phyloP scores from a whole-genome alignment of 1,140 invertebrate species.

The Calephelis virginiensis region DNA sequence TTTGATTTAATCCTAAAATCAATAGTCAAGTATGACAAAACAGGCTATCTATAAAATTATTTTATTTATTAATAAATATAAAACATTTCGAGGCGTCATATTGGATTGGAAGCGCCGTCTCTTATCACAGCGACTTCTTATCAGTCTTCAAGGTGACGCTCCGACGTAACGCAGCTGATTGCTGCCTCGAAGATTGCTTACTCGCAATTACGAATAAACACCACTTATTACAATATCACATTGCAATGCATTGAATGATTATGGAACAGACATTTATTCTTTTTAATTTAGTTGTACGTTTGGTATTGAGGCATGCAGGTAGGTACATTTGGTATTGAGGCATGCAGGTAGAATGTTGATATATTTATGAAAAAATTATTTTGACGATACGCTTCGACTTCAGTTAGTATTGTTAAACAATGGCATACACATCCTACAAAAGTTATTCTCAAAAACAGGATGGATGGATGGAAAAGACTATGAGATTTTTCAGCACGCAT shows the following conservation, averaged over 20 bases:
- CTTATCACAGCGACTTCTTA: slow-evolving; percentile 59
- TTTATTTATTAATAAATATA: slow-evolving; percentile 25
- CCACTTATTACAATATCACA: slow-evolving; percentile 6
- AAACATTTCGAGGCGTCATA: slow-evolving; percentile 15
- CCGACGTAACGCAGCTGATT: slow-evolving; percentile 55
- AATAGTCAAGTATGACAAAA: neutral
- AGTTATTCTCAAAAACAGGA: too few relatives aligned
- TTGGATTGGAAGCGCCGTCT: slow-evolving; percentile 26
- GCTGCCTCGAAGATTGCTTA: slow-evolving; percentile 34
- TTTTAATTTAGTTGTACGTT: neutral
- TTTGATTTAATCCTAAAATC: too few relatives aligned
- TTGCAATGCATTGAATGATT: neutral
- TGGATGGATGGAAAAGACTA: too few relatives aligned
- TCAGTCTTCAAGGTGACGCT: slow-evolving; percentile 71
- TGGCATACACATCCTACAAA: too few relatives aligned
- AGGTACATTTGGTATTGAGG: too few relatives aligned
- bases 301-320: too few relatives aligned
- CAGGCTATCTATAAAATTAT: slow-evolving; percentile 21
- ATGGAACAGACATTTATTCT: neutral
- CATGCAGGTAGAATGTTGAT: too few relatives aligned
- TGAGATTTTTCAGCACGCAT: too few relatives aligned
- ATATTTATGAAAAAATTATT: too few relatives aligned
- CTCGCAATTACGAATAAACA: slow-evolving; percentile 36
- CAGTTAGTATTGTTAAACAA: too few relatives aligned
- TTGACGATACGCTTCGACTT: too few relatives aligned